Evolutionary conservation across 2,113 vertebrate genomes (phyloP), one percentile per base, ranked within the genome.

Genomic region (Chionodraco myersi): DNA sequence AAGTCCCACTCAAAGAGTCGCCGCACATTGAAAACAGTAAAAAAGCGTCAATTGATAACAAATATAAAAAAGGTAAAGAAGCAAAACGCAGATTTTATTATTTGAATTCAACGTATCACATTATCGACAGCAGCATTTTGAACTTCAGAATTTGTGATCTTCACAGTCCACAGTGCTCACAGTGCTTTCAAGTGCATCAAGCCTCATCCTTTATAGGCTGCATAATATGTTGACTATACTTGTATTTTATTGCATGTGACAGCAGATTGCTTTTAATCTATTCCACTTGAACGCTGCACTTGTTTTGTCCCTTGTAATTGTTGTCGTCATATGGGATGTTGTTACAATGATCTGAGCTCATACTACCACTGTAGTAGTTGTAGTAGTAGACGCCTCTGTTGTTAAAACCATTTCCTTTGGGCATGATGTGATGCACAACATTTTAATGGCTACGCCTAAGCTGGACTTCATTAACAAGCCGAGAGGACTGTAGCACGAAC

Each of bases 401-500:
- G 49, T 15, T 54, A 65, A 75, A 51, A 48, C 47, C 10, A 80
- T 82, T 85, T 78, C 64, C 18, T 26, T 53, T 86, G 49, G 63
- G 45, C 76, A n/a, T 45, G 45, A 64, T 61, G 62, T 57, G 79
- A 70, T 77, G 48, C 48, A 62, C 30, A 30, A 77, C 48, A 49
- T 78, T 79, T 66, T 74, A 85, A 83, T 71, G 52, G 30, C 23
- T 45, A 15, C 30, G 53, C 66, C 13, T 4, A 49, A 69, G 58
- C 62, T 62, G 26, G 57, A 60, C n/a, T 69, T 73, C 45, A 78
- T 83, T 84, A 68, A 56, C 36, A 64, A 75, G 15, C 30, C 68
- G 53, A 63, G 30, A 65, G 71, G 74, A 73, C 48, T 61, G 75
- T 82, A 76, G 51, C 74, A 80, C 47, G 68, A 85, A 82, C 66